phyloP scores from a whole-genome alignment of 1,140 invertebrate genomes.

The Calycopis cecrops region DNA sequence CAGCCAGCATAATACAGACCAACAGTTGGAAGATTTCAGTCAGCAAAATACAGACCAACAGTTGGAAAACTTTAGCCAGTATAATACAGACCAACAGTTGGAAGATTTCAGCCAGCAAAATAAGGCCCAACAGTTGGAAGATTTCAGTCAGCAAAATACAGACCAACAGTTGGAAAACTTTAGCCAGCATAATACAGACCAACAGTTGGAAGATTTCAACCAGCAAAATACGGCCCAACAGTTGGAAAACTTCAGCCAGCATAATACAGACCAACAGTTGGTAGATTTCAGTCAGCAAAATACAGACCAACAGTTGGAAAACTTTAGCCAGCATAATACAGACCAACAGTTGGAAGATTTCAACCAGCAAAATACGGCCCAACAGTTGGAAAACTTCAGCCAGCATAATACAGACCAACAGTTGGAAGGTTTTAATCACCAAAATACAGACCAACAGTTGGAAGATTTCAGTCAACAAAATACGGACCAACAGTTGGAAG shows the following conservation, averaged over 20 bases:
- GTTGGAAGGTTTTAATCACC: background rate
- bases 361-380: background rate
- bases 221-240: slow-evolving; percentile 10
- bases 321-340: too few species aligned
- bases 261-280: too few species aligned
- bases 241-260: slow-evolving; percentile 12
- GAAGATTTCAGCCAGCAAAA: background rate
- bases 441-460: background rate
- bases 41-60: background rate
- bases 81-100: slow-evolving; percentile 11
- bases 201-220: background rate
- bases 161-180: slow-evolving; percentile 21
- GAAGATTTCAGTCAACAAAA: background rate
- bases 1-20: slow-evolving; percentile 16
- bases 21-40: too few species aligned
- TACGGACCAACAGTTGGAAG: too few species aligned
- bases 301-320: too few species aligned
- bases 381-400: background rate
- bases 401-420: background rate
- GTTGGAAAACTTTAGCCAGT: background rate
- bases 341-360: too few species aligned
- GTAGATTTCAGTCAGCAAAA: too few species aligned
- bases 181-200: slow-evolving; percentile 15
- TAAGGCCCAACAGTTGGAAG: slow-evolving; percentile 13
- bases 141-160: background rate